Evolutionary conservation across 2,888 invertebrate species (phyloP), one percentile per base, ranked within the genome.

Genomic region (Quadroppia sp.): DNA sequence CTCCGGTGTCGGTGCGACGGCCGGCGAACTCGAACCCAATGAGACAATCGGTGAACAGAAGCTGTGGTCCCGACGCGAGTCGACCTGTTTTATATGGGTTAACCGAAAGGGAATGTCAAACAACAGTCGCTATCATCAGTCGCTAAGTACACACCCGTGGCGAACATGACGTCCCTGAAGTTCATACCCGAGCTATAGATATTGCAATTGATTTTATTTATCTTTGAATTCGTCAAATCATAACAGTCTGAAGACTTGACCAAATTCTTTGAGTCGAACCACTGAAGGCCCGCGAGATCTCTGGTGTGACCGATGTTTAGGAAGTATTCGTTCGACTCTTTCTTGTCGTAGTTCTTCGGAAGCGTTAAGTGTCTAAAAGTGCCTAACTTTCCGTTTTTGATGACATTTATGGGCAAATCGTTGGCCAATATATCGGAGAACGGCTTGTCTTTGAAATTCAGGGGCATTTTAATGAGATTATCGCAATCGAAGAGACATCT

Each of bases 301-400:
- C 98, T 98, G 81, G 95, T 88, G 17, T 89, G 89, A n/a, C 94
- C 82, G 1, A 94, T 90, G 84, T 98, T 97, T 71, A 97, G 90
- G 84, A 94, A 97, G 84, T 96, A 93, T 82, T 94, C 90, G 74
- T 93, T 75, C 20, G 56, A 67, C 17, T 53, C 28, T n/a, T 6
- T 45, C n/a, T 42, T 30, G 40, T 50, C 72, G 32, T 67, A 40
- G 28, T 32, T 20, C n/a, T 61, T 42, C 20, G 50, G 30, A 1
- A 50, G 32, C 23, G 30, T 73, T 9, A 73, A n/a, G 45, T 73
- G 73, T 45, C 73, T 17, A 23, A 72, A 73, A 42, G 69, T 42
- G 9, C 73, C 73, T 82, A 83, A 85, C 42, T 28, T 53, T 48
- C 67, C 73, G 15, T 48, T 42, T 36, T 25, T 32, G n/a, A 67